Evolutionary conservation across 2,888 invertebrate species (phyloP).

Genomic region (Parascotia fuliginaria): DNA sequence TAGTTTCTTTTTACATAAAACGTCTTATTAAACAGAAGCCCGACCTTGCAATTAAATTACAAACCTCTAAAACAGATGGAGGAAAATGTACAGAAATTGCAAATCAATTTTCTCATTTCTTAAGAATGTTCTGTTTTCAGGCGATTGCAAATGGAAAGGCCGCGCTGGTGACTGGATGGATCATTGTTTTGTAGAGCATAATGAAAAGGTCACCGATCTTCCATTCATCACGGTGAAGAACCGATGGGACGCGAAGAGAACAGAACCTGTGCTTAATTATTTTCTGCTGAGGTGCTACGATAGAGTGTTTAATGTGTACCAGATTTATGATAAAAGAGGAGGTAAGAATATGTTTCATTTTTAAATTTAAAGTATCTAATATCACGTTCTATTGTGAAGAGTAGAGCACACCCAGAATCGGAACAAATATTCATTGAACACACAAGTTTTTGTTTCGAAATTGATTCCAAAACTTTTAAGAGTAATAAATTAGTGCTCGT

Average conservation of each 20-base stretch:
- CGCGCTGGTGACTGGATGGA: conserved; percentile 87
- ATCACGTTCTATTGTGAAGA: no score
- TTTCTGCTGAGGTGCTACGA: conserved; percentile 78
- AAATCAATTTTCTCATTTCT: conserved; percentile 1
- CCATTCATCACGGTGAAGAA: conserved; percentile 81
- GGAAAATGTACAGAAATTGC: neutral
- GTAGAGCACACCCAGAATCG: no score
- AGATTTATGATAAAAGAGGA: conserved; percentile 82
- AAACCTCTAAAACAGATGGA: neutral
- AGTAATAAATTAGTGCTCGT: no score
- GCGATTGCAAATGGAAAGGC: conserved; percentile 86
- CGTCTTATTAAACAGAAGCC: neutral
- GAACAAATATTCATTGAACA: no score
- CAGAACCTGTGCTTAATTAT: conserved; percentile 79
- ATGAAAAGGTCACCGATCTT: conserved; percentile 79
- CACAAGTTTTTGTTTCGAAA: no score
- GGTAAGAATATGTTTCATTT: conserved; percentile 59
- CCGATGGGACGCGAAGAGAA: conserved; percentile 77
- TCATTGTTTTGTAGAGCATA: conserved; percentile 84
- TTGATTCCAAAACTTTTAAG: no score
- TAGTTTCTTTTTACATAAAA: neutral
- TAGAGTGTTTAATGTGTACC: conserved; percentile 80
- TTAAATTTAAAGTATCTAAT: no score
- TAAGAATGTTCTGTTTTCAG: conserved; percentile 44
- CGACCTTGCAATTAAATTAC: neutral